Percentiles rank a stretch among this genome's conserved stretches.
Evolutionary conservation across 2,797 vertebrate genomes (phyloP).

Genomic region (Muscicapa striata): DNA sequence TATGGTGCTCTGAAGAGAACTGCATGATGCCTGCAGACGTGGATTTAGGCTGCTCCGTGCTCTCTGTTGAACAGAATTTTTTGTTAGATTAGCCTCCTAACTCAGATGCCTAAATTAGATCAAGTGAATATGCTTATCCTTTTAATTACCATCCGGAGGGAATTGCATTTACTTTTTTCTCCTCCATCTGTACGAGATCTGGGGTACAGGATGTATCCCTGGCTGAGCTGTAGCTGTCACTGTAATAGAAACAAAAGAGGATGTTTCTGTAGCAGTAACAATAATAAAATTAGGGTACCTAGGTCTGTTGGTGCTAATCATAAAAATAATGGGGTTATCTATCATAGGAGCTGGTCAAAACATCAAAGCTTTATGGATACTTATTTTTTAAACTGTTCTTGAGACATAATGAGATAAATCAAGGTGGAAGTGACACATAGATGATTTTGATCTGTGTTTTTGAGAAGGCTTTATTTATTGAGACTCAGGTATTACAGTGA

Average conservation of each 20-base stretch:
- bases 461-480: neutral
- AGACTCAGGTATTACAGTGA: neutral
- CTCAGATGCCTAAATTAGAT: conserved; percentile 6
- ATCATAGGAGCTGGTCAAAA: fast-evolving
- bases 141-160: neutral
- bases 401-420: neutral
- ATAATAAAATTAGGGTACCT: neutral
- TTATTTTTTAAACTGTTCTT: neutral
- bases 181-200: neutral
- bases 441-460: neutral
- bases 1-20: neutral
- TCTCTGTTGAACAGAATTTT: neutral
- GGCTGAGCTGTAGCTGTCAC: neutral
- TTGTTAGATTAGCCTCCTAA: neutral
- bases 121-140: neutral
- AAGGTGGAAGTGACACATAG: neutral
- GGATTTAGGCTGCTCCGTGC: neutral
- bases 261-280: neutral
- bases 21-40: neutral
- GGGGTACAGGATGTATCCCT: neutral
- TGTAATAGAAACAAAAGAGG: neutral
- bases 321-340: neutral
- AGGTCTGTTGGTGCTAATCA: neutral
- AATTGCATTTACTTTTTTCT: neutral
- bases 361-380: neutral